Conservation (phyloP, 2,888 invertebrate genomes). For the Apomyelois bistriatella region DNA sequence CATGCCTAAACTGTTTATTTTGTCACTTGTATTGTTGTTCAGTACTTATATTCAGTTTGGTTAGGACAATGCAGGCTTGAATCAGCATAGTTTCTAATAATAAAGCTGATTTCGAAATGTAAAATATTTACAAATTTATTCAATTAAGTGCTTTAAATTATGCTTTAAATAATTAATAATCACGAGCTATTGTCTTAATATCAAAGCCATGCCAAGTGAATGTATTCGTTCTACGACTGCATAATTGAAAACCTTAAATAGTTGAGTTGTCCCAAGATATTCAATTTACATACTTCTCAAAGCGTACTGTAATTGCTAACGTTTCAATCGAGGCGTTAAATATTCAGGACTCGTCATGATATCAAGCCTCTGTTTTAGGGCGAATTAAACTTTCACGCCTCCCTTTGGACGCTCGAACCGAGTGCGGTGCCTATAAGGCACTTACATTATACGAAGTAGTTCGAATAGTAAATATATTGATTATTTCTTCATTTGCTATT, state of each 20-base stretch:
- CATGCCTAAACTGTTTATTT: no score
- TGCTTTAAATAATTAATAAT: no score
- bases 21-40: no score
- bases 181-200: background rate
- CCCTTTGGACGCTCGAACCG: conserved; percentile 7
- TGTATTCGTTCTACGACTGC: no score
- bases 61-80: no score
- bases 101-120: no score
- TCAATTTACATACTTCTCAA: conserved; percentile 3
- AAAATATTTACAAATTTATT: no score
- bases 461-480: background rate
- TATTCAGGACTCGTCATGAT: conserved; percentile 10
- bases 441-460: background rate
- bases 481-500: no score
- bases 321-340: conserved; percentile 9
- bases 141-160: no score
- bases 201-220: background rate
- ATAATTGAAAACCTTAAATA: background rate
- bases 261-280: conserved; percentile 6
- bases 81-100: no score
- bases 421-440: conserved; percentile 8
- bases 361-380: conserved; percentile 10
- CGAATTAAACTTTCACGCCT: conserved; percentile 12
- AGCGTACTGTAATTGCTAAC: conserved; percentile 9
- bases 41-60: no score